These are phyloP conservation scores for Gnathonemus echidnorhynchus DNA, from an alignment of 2,113 vertebrate species.

Conservation along the genomic window DNA sequence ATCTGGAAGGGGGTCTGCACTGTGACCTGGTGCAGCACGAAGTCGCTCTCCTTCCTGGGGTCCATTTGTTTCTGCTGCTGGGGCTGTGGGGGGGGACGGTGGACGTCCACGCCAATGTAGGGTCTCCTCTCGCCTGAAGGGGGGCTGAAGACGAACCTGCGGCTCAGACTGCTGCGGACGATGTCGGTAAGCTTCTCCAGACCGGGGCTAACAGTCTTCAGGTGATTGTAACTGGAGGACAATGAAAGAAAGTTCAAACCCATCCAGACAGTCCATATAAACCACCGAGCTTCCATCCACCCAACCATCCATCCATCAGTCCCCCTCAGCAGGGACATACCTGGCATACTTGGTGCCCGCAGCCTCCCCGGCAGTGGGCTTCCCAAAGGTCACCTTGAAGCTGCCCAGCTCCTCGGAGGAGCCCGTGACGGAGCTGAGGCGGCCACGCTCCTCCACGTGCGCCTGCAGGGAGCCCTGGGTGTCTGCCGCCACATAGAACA, in stretches of 20 bases:
- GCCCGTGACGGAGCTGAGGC: slow-evolving; percentile 67
- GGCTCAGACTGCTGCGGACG: slow-evolving; percentile 72
- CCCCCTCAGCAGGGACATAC: slow-evolving; percentile 44
- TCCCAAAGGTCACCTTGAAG: slow-evolving; percentile 78
- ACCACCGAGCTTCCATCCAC: neutral
- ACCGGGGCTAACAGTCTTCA: slow-evolving; percentile 68
- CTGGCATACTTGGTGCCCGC: slow-evolving; percentile 65
- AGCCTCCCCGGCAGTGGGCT: slow-evolving; percentile 57
- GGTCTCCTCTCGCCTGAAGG: slow-evolving; percentile 62
- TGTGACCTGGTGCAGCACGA: slow-evolving; percentile 87
- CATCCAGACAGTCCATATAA: neutral
- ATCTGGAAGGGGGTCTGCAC: slow-evolving; percentile 68
- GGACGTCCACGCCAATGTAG: slow-evolving; percentile 65
- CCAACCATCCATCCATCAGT: neutral
- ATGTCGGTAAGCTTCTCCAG: slow-evolving; percentile 78
- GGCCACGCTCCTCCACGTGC: slow-evolving; percentile 58
- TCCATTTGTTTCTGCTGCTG: slow-evolving; percentile 53
- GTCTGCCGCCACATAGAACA: slow-evolving; percentile 88
- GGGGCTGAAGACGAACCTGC: slow-evolving; percentile 65
- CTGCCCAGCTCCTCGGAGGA: slow-evolving; percentile 74
- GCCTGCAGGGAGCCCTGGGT: slow-evolving; percentile 70
- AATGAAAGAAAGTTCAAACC: neutral
- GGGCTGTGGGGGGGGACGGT: slow-evolving; percentile 55
- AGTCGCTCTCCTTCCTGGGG: slow-evolving; percentile 55
- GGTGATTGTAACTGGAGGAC: slow-evolving; percentile 72